Evolutionary conservation across 1,140 invertebrate genomes (phyloP).

Genomic region (Drosophila kepulauana): DNA sequence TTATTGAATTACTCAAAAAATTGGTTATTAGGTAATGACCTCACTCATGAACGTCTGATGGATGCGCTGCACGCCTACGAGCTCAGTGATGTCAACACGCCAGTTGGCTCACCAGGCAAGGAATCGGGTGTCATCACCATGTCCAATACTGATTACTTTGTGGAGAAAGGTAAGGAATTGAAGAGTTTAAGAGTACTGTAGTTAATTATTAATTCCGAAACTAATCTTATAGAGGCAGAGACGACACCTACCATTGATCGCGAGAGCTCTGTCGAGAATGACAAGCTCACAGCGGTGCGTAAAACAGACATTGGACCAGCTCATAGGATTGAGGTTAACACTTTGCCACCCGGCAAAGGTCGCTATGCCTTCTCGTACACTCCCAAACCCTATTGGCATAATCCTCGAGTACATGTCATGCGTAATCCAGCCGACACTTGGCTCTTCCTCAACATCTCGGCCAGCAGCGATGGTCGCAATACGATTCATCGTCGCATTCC

Average conservation of each 20-base stretch:
- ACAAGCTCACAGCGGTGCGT: slow-evolving; percentile 70
- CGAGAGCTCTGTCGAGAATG: slow-evolving; percentile 65
- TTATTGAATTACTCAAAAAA: neutral
- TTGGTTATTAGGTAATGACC: slow-evolving; percentile 56
- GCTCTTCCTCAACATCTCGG: slow-evolving; percentile 93
- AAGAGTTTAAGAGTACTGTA: neutral
- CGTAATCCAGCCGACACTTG: slow-evolving; percentile 91
- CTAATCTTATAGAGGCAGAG: slow-evolving; percentile 54
- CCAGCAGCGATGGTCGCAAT: slow-evolving; percentile 85
- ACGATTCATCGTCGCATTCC: slow-evolving; percentile 88
- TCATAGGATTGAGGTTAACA: slow-evolving; percentile 87
- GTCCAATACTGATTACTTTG: slow-evolving; percentile 78
- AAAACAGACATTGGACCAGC: slow-evolving; percentile 84
- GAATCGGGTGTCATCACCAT: slow-evolving; percentile 81
- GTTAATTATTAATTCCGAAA: slow-evolving; percentile 3
- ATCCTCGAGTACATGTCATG: slow-evolving; percentile 92
- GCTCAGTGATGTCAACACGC: slow-evolving; percentile 72
- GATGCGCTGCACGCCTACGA: slow-evolving; percentile 85
- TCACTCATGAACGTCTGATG: slow-evolving; percentile 76
- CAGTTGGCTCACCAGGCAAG: slow-evolving; percentile 78
- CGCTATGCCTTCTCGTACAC: slow-evolving; percentile 96
- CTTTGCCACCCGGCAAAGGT: slow-evolving; percentile 92
- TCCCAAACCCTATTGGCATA: slow-evolving; percentile 91
- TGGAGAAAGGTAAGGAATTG: slow-evolving; percentile 61
- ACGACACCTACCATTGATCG: slow-evolving; percentile 56